A percentile compares a stretch with the other conserved stretches of the same genome.
phyloP scores from a whole-genome alignment of 2,888 invertebrate species.

The Drosophila paramelanica region DNA sequence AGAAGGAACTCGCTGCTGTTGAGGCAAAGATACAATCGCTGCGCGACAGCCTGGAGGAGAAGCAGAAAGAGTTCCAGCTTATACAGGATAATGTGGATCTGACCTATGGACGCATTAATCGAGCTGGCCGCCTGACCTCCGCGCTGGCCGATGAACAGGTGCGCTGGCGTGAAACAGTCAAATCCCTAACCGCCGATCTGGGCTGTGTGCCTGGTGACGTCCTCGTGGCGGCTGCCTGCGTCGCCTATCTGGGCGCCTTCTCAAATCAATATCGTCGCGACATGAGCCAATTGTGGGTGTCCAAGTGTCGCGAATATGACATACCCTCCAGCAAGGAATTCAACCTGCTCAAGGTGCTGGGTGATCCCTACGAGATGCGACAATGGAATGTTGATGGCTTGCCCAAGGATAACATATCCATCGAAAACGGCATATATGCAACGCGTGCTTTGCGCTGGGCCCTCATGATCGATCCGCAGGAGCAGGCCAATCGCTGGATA shows the following conservation, averaged over 20 bases:
- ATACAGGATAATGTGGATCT: slow-evolving; percentile 91
- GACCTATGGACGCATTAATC: slow-evolving; percentile 91
- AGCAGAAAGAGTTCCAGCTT: slow-evolving; percentile 90
- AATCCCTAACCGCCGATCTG: slow-evolving; percentile 88
- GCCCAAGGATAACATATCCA: slow-evolving; percentile 94
- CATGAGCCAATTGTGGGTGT: slow-evolving; percentile 89
- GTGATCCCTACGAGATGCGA: slow-evolving; percentile 94
- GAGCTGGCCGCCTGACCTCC: slow-evolving; percentile 93
- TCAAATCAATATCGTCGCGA: slow-evolving; percentile 90
- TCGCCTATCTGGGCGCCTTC: slow-evolving; percentile 97
- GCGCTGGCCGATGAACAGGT: slow-evolving; percentile 94
- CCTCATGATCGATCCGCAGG: slow-evolving; percentile 97
- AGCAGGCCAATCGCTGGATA: slow-evolving; percentile 97
- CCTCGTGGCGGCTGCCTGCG: slow-evolving; percentile 93
- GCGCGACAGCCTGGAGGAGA: slow-evolving; percentile 88
- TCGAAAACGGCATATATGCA: slow-evolving; percentile 96
- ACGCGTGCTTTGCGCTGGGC: slow-evolving; percentile 94
- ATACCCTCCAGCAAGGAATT: slow-evolving; percentile 90
- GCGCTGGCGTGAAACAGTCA: slow-evolving; percentile 92
- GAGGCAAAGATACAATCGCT: slow-evolving; percentile 88
- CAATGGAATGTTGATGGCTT: slow-evolving; percentile 95
- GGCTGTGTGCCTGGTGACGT: slow-evolving; percentile 93
- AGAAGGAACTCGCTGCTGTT: slow-evolving; percentile 92
- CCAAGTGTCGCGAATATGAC: slow-evolving; percentile 87
- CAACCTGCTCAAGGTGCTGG: slow-evolving; percentile 90